Base-by-base conservation (phyloP, 2,888 invertebrate genomes). In the Campoletis raptor region DNA sequence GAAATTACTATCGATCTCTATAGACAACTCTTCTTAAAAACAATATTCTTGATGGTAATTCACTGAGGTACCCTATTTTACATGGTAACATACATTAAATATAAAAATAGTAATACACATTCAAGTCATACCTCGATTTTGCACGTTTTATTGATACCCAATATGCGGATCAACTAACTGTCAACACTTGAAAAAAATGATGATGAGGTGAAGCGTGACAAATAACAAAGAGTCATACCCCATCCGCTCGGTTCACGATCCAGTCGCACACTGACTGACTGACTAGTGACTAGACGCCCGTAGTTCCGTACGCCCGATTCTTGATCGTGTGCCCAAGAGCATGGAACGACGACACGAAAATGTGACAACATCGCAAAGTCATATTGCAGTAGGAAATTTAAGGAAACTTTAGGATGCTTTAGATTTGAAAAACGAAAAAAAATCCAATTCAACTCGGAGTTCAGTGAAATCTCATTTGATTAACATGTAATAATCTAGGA, bases 251-350 rank as follows among this genome's bases (percentile, higher is more conserved):
- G 9, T 21, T 82, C n/a, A 73, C 77, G 78, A 74, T 67, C 77
- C 67, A 36, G 85, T 82, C 77, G 73, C 67, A 69, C 48, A 85
- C 85, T 81, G 73, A 45, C n/a, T 40, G 12, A 30, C 21, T 3
- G 8, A 9, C 48, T 15, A 40, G 83, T 42, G 73, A 24, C n/a
- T 57, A 30, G 30, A 30, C 30, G 30, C 30, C 30, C 52, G 21
- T 42, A 21, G 37, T 40, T 37, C 37, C 37, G 10, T 30, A 40
- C 52, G 52, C n/a, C 9, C 42, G 12, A 69, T 42, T 69, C 69
- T 2, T 10, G n/a, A 30, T 64, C 36, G 24, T 8, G 9, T 18
- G 66, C 4, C 5, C 18, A 36, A 48, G 24, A 5, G 67, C 24
- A 5, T 30, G 57, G 57, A 57, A 57, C 12, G 10, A 1, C 24